Evolutionary conservation across 1,140 invertebrate genomes (phyloP).

Genomic region (Danaus melanippus): DNA sequence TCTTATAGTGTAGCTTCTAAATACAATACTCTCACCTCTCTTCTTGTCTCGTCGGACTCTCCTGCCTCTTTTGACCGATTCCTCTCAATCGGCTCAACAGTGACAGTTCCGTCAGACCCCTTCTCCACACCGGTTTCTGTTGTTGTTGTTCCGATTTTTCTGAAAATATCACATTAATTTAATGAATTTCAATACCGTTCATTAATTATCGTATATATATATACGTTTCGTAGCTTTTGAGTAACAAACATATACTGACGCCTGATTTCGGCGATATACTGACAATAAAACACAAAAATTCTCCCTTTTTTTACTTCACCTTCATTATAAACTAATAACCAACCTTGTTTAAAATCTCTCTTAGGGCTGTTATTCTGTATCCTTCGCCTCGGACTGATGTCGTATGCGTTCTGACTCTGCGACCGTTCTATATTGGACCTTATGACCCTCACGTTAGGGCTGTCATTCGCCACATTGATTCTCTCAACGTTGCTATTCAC

Average conservation of each 20-base stretch:
- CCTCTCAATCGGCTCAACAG: conserved; percentile 40
- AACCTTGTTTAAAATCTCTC: conserved; percentile 43
- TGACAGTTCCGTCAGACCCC: conserved; percentile 50
- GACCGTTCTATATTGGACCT: conserved; percentile 47
- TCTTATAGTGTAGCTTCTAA: background rate
- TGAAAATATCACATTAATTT: conserved; percentile 16
- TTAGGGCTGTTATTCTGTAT: conserved; percentile 40
- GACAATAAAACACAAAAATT: too few relatives aligned
- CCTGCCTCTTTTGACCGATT: conserved; percentile 35
- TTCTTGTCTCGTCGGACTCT: too few relatives aligned
- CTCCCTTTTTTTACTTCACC: too few relatives aligned
- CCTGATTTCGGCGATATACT: too few relatives aligned
- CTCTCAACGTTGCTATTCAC: conserved; percentile 6
- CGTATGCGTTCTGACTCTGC: conserved; percentile 54
- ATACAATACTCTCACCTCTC: conserved; percentile 29
- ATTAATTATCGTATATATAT: too few relatives aligned
- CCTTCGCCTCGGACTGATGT: conserved; percentile 29
- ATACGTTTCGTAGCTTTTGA: too few relatives aligned
- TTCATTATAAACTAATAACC: too few relatives aligned
- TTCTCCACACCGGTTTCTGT: conserved; percentile 52
- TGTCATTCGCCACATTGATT: conserved; percentile 15
- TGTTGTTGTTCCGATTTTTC: conserved; percentile 38
- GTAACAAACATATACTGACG: too few relatives aligned
- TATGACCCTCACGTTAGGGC: conserved; percentile 24
- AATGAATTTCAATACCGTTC: too few relatives aligned